Evolutionary conservation across 2,113 vertebrate species (phyloP).

Genomic region (Dolichotis patagonum): DNA sequence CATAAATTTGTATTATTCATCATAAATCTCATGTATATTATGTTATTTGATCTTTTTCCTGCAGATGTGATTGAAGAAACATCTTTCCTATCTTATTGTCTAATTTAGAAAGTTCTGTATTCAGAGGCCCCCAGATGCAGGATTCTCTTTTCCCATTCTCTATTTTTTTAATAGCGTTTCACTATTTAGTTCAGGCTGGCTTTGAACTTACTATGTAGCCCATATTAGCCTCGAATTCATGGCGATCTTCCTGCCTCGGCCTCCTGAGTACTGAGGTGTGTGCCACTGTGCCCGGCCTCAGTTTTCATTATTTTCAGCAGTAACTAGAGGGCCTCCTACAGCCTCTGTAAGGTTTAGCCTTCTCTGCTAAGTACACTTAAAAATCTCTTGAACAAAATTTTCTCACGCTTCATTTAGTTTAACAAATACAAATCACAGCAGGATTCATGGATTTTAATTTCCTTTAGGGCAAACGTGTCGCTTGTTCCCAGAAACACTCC

Average conservation of each 20-base stretch:
- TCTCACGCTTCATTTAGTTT: background rate
- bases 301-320: background rate
- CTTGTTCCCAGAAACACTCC: background rate
- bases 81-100: background rate
- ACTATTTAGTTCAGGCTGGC: background rate
- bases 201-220: background rate
- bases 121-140: background rate
- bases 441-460: background rate
- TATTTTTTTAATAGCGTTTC: background rate
- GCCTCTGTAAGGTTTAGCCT: background rate
- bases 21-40: background rate
- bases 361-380: background rate
- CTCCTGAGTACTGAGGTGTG: background rate
- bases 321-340: background rate
- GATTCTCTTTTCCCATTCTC: background rate
- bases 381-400: background rate
- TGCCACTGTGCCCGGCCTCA: background rate
- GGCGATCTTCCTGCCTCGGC: background rate
- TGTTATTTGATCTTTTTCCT: background rate
- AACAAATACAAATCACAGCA: conserved; percentile 4
- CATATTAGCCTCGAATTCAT: background rate
- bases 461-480: background rate
- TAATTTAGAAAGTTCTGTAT: background rate
- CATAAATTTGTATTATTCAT: background rate
- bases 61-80: background rate